A percentile compares a stretch with the other conserved stretches of the same genome.
Conservation (phyloP, 1,140 invertebrate genomes). For the Chelonus insularis region DNA sequence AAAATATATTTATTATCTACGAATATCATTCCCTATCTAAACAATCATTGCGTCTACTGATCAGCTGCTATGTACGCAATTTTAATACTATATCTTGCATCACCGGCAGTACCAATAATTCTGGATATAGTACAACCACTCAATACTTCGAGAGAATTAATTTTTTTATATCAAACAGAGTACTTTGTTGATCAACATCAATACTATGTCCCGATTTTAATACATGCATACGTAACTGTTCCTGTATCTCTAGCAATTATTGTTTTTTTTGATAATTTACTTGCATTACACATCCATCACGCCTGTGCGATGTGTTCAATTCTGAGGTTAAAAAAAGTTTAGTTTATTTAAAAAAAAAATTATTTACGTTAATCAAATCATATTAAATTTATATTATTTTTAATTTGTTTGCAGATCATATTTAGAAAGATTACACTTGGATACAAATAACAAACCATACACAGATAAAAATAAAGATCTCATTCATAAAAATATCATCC, state of each 20-base stretch:
- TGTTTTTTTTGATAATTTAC: conserved; percentile 21
- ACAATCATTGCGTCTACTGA: too few species aligned
- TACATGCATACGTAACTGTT: conserved; percentile 24
- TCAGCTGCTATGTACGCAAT: conserved; percentile 9
- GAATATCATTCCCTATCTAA: too few species aligned
- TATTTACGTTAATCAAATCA: neutral
- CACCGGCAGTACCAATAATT: conserved; percentile 18
- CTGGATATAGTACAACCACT: conserved; percentile 20
- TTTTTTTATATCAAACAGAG: conserved; percentile 26
- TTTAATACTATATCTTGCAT: conserved; percentile 11
- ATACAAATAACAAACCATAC: too few species aligned
- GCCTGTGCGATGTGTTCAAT: conserved; percentile 24
- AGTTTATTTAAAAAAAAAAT: too few species aligned
- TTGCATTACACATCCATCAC: conserved; percentile 22
- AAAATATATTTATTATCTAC: too few species aligned
- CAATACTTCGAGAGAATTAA: conserved; percentile 17
- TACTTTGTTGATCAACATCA: conserved; percentile 24
- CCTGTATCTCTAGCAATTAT: conserved; percentile 13
- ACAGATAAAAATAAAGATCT: too few species aligned
- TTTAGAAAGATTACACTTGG: neutral
- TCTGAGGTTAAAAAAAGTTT: conserved; percentile 11
- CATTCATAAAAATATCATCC: neutral
- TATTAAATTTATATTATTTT: neutral
- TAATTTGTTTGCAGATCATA: neutral
- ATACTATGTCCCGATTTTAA: conserved; percentile 22